Percentiles rank a stretch among this genome's conserved stretches.
Evolutionary conservation across 2,797 vertebrate species (phyloP).

Genomic region (Telmatherina bonti): DNA sequence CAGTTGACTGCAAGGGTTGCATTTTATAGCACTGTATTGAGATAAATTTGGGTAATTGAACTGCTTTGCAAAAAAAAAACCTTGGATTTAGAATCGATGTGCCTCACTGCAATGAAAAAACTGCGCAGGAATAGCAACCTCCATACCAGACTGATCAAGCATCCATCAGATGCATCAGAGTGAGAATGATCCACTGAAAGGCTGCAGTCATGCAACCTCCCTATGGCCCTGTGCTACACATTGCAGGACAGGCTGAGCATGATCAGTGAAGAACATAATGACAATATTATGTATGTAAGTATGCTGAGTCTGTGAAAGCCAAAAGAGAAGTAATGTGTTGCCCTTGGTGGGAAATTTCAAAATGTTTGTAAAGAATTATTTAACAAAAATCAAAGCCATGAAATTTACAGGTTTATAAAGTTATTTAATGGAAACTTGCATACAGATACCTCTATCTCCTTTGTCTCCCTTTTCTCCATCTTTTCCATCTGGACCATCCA

Average conservation of each 20-base stretch:
- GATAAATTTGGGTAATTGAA: not conserved
- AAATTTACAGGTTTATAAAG: not conserved
- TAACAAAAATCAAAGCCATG: not conserved
- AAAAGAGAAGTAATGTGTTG: too few relatives aligned
- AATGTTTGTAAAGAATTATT: not conserved
- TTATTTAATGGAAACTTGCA: too few relatives aligned
- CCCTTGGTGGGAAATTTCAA: not conserved
- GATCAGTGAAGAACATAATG: not conserved
- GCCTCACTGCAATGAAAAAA: not conserved
- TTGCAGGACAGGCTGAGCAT: not conserved
- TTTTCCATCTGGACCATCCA: conserved; percentile 90
- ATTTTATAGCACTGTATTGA: too few relatives aligned
- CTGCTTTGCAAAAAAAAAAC: not conserved
- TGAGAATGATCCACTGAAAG: not conserved
- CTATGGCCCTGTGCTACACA: not conserved
- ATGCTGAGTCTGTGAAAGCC: not conserved
- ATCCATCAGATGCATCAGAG: not conserved
- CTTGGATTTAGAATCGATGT: not conserved
- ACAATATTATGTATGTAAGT: too few relatives aligned
- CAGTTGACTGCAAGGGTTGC: too few relatives aligned
- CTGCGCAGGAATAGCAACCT: not conserved
- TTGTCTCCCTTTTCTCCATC: conserved; percentile 89
- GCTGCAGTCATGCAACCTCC: too few relatives aligned
- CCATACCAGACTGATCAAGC: not conserved
- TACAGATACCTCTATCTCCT: conserved; percentile 85